These are phyloP conservation scores for Exaiptasia diaphana DNA, from an alignment of 64 coral and sea anemone species.

Conservation along the genomic window DNA sequence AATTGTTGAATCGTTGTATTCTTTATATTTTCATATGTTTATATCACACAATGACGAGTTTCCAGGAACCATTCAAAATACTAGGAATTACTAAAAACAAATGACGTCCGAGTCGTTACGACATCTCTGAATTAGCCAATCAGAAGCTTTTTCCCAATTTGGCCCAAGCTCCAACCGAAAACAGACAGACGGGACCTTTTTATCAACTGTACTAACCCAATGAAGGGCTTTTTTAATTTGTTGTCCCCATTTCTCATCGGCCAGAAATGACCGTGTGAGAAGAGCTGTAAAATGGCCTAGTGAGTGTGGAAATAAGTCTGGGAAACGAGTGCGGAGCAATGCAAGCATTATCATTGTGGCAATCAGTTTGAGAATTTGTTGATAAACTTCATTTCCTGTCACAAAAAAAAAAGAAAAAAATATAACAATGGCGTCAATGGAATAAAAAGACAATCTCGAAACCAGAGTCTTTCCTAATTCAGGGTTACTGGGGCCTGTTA, in stretches of 20 bases:
- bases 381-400: neutral
- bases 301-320: neutral
- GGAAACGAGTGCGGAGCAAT: neutral
- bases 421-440: neutral
- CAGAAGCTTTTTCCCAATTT: neutral
- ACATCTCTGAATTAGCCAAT: neutral
- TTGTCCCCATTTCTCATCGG: neutral
- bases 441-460: too few species aligned
- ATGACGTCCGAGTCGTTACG: too few species aligned
- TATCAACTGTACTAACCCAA: neutral
- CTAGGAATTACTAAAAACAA: too few species aligned
- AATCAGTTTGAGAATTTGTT: neutral
- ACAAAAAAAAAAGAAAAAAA: neutral
- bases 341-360: neutral
- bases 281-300: neutral
- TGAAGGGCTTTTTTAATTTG: neutral
- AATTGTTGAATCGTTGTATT: too few species aligned
- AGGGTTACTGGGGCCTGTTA: neutral
- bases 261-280: neutral
- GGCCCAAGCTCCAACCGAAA: slow-evolving; percentile 12
- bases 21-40: too few species aligned
- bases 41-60: too few species aligned
- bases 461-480: neutral
- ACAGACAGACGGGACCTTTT: slow-evolving; percentile 10
- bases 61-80: too few species aligned